phyloP scores from a whole-genome alignment of 2,888 invertebrate genomes.

The Ceraclea dissimilis region DNA sequence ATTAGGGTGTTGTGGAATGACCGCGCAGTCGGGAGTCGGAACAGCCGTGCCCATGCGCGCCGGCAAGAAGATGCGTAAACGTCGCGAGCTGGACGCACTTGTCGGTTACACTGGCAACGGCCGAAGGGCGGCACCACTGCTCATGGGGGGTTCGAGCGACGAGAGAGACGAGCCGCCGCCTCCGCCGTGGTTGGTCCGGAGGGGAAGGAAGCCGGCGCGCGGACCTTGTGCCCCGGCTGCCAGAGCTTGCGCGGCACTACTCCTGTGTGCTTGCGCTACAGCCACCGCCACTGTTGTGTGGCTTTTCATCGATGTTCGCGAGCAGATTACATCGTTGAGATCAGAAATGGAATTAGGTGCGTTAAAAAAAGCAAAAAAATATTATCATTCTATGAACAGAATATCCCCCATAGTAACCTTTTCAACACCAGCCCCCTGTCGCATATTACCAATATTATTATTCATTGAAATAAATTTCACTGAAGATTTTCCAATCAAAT shows the following conservation, averaged over 20 bases:
- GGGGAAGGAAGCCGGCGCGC: slow-evolving; percentile 26
- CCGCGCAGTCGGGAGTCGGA: slow-evolving; percentile 9
- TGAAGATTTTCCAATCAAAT: too few relatives aligned
- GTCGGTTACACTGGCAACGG: slow-evolving; percentile 41
- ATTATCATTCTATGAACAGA: background rate
- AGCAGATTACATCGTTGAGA: slow-evolving; percentile 56
- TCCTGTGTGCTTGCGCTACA: slow-evolving; percentile 55
- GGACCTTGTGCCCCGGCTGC: slow-evolving; percentile 46
- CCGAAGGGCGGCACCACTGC: slow-evolving; percentile 48
- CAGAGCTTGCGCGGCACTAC: slow-evolving; percentile 52
- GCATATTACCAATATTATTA: too few relatives aligned
- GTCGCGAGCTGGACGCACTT: slow-evolving; percentile 66
- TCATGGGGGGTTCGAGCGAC: slow-evolving; percentile 57
- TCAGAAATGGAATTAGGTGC: slow-evolving; percentile 61
- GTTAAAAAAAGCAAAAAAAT: background rate
- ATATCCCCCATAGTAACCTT: too few relatives aligned
- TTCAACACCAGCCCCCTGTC: too few relatives aligned
- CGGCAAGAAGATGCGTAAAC: slow-evolving; percentile 69
- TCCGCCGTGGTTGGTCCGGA: slow-evolving; percentile 34
- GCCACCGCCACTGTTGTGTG: slow-evolving; percentile 59
- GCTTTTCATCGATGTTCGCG: slow-evolving; percentile 60
- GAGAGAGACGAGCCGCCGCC: slow-evolving; percentile 44
- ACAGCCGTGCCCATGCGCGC: slow-evolving; percentile 48
- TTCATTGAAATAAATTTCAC: too few relatives aligned
- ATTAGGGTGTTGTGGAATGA: slow-evolving; percentile 7